phyloP scores from a whole-genome alignment of 2,888 invertebrate genomes.

The Galeruca laticollis region DNA sequence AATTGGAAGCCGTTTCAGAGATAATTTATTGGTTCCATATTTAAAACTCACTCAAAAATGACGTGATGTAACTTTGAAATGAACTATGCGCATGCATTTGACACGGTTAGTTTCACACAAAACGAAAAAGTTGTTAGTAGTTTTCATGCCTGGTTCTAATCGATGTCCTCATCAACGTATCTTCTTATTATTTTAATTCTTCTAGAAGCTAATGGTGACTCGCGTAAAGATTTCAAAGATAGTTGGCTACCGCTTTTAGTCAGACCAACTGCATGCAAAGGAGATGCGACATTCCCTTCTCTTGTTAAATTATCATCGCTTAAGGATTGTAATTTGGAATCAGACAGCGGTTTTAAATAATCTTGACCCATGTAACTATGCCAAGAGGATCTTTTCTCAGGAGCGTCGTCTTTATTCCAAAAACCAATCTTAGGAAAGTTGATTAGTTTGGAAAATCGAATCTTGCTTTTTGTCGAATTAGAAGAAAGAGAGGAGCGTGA shows the following conservation, averaged over 20 bases:
- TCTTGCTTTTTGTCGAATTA: constrained; percentile 41
- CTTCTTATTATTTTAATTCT: constrained; percentile 56
- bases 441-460: constrained; percentile 61
- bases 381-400: constrained; percentile 55
- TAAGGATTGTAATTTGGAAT: constrained; percentile 57
- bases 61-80: background rate
- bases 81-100: background rate
- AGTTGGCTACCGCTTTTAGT: constrained; percentile 47
- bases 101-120: constrained; percentile 36
- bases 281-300: constrained; percentile 18
- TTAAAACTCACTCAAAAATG: no score
- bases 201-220: constrained; percentile 54
- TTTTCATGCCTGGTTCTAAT: constrained; percentile 54
- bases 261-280: constrained; percentile 35
- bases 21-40: no score
- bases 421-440: constrained; percentile 71
- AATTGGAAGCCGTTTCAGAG: no score
- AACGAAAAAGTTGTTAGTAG: constrained; percentile 37
- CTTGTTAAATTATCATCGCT: constrained; percentile 56
- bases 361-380: constrained; percentile 46
- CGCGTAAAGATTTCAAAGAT: constrained; percentile 52
- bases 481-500: constrained; percentile 50
- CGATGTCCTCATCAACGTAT: constrained; percentile 56
- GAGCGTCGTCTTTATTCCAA: constrained; percentile 68
- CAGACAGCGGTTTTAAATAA: constrained; percentile 38